Base-by-base conservation (phyloP, 2,888 invertebrate genomes). In the Flexamia atlantica region DNA sequence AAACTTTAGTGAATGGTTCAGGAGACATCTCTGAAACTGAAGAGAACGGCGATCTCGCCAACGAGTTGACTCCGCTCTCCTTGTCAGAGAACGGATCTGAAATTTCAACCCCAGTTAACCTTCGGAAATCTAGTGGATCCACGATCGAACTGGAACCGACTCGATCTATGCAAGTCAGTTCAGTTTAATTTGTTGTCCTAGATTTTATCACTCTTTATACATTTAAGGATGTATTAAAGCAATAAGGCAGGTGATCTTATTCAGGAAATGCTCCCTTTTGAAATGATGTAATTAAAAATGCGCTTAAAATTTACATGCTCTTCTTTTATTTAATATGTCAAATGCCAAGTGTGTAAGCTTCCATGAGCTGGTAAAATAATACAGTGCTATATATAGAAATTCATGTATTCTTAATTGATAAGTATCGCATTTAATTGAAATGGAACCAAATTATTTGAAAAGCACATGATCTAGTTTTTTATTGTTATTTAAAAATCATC, bases 131-230 rank as follows among this genome's bases (percentile, higher is more conserved):
- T 53, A 84, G 79, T 42, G 83, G 60, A 60, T 82, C 81, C 40
- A 84, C 84, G 0, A 28, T 86, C 25, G 86, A 86, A 20, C 83
- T 87, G n/a, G 87, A 87, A 57, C 83, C 85, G 10, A 83, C 84
- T 12, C 86, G 86, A 84, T 87, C 87, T 2, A 87, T 88, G 85
- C 88, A 88, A 86, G 87, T 88, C 76, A 88, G 87, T 83, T 86
- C 87, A 20, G 87, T 87, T 70, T 87, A 85, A 85, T 36, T 30
- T 50, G 9, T 20, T 46, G 46, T 46, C 46, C 7, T 17, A 17
- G 14, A 17, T 3, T 46, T 46, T 7, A 12, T 46, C n/a, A 46
- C 46, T 46, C 46, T 3, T 46, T 36, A 36, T 36, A 36, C 4
- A 2, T 53, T 53, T 5, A 12, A 12, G 10, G 20, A 46, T 7